phyloP scores from a whole-genome alignment of 2,888 invertebrate genomes.

The Lasius fuliginosus region DNA sequence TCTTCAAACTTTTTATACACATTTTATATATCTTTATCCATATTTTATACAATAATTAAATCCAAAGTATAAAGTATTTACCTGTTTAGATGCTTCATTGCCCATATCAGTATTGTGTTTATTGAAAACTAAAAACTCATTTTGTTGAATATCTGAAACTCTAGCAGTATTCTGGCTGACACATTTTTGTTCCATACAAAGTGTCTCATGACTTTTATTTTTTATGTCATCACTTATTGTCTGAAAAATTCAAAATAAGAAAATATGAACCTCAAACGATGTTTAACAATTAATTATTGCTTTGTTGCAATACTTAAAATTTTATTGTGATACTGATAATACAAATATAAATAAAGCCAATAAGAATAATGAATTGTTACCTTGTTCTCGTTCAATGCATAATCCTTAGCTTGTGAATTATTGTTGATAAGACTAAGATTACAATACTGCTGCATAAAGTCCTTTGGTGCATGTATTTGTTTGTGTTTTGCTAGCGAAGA shows the following conservation, averaged over 20 bases:
- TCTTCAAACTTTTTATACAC: constrained; percentile 70
- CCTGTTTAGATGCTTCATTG: constrained; percentile 72
- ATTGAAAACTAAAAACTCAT: not conserved
- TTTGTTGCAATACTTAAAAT: constrained; percentile 51
- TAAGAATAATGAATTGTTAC: constrained; percentile 56
- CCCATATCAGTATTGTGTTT: constrained; percentile 17
- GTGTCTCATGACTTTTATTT: constrained; percentile 60
- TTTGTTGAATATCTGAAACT: constrained; percentile 43
- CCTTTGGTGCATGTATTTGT: constrained; percentile 76
- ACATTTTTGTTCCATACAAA: constrained; percentile 54
- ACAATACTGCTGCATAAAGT: constrained; percentile 42
- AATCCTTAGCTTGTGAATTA: constrained; percentile 50
- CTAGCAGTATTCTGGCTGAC: constrained; percentile 39
- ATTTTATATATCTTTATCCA: constrained; percentile 37
- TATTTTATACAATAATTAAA: constrained; percentile 17
- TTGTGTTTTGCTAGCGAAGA: constrained; percentile 82
- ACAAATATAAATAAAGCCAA: not conserved
- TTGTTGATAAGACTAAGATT: constrained; percentile 33
- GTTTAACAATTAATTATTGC: constrained; percentile 74
- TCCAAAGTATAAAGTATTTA: constrained; percentile 57
- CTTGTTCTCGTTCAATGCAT: constrained; percentile 60
- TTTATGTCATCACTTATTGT: constrained; percentile 66
- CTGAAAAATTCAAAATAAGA: constrained; percentile 61
- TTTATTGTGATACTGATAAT: not conserved
- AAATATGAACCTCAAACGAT: constrained; percentile 53